Conservation (phyloP, 2,113 vertebrate species). For the Diadophis punctatus region DNA sequence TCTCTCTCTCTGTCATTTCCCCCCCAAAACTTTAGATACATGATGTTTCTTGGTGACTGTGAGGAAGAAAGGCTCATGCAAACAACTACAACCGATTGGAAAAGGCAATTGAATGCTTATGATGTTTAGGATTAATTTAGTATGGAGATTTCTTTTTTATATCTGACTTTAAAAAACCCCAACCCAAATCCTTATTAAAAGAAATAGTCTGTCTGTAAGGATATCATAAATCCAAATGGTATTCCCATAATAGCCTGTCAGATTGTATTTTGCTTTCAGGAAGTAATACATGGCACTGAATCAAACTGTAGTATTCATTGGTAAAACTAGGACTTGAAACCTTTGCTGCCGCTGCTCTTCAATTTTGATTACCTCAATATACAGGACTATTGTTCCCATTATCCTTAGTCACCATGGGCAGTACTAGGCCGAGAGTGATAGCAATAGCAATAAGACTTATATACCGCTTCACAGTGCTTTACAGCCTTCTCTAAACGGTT, state of each 20-base stretch:
- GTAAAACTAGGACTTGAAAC: background rate
- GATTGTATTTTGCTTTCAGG: background rate
- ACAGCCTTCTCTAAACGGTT: too few relatives aligned
- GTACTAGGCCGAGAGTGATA: background rate
- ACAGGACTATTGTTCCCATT: background rate
- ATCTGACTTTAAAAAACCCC: background rate
- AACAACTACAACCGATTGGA: background rate
- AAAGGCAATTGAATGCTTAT: background rate
- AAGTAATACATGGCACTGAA: background rate
- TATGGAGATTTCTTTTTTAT: background rate
- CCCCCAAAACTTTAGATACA: background rate
- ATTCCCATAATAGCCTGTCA: background rate
- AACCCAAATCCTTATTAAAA: background rate
- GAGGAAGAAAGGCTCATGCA: background rate
- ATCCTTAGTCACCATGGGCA: background rate
- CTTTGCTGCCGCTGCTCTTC: background rate
- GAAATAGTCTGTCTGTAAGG: background rate
- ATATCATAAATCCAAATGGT: background rate
- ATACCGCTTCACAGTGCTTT: too few relatives aligned
- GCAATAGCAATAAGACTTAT: too few relatives aligned
- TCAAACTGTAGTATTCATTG: background rate
- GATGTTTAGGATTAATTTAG: background rate
- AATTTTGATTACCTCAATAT: background rate
- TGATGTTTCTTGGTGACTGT: background rate
- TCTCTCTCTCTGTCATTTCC: background rate